Conservation (phyloP, 2,888 invertebrate genomes). For the Hipparchia semele region DNA sequence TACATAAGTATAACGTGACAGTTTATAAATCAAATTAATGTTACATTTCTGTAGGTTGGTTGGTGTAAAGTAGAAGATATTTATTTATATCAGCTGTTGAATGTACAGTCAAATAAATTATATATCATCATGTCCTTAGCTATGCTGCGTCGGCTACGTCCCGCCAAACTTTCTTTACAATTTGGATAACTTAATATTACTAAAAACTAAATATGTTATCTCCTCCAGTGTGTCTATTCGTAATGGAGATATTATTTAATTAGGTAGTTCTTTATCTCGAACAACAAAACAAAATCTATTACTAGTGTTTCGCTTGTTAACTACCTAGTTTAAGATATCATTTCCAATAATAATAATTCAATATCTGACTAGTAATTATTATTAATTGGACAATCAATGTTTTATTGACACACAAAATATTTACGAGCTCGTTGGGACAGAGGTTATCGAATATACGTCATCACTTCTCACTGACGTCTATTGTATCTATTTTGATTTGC, state of each 20-base stretch:
- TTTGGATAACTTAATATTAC: neutral
- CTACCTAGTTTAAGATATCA: neutral
- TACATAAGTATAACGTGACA: no score
- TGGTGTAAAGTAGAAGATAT: neutral
- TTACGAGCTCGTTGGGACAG: constrained; percentile 28
- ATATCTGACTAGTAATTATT: neutral
- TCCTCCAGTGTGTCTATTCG: no score
- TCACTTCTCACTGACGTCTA: constrained; percentile 30
- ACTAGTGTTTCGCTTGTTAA: neutral
- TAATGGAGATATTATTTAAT: no score
- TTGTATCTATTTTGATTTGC: constrained; percentile 25
- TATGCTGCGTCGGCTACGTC: neutral
- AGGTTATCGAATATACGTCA: constrained; percentile 39
- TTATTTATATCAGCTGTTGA: neutral
- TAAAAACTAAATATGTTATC: no score
- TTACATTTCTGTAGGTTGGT: neutral
- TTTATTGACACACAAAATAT: constrained; percentile 35
- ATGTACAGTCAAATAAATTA: neutral
- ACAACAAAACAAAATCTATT: neutral
- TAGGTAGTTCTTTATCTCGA: no score
- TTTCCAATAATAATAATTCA: neutral
- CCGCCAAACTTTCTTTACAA: neutral
- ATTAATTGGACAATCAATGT: constrained; percentile 13
- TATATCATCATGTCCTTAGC: no score
- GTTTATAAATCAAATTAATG: neutral